Percentiles rank a stretch among this genome's conserved stretches.
phyloP scores from a whole-genome alignment of 2,888 invertebrate genomes.

The Mesodorylaimus sp. region DNA sequence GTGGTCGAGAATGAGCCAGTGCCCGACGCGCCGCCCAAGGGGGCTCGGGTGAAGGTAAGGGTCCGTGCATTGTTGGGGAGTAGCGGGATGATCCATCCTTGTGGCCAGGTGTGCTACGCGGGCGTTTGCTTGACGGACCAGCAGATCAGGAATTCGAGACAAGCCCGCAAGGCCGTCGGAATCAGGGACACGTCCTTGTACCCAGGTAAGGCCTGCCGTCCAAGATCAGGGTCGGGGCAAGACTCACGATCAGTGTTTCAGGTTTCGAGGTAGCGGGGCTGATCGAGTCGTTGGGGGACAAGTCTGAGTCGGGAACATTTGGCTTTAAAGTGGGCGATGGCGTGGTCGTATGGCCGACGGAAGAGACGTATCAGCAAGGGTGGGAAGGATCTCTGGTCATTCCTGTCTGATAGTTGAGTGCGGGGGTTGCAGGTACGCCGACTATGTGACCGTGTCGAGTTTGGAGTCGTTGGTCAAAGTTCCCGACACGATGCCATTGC shows the following conservation, averaged over 20 bases:
- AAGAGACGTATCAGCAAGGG: conserved; percentile 16
- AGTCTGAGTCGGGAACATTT: conserved; percentile 23
- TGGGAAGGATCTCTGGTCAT: not conserved
- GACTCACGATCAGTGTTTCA: conserved; percentile 20
- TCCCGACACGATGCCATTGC: conserved; percentile 57
- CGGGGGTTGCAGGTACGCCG: conserved; percentile 47
- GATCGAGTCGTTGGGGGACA: conserved; percentile 33
- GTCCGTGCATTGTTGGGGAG: too few relatives aligned
- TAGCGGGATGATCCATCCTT: too few relatives aligned
- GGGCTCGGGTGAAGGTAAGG: conserved; percentile 53
- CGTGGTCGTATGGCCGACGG: conserved; percentile 34
- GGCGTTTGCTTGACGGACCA: conserved; percentile 36
- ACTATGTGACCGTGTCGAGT: conserved; percentile 73
- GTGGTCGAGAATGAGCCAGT: conserved; percentile 52
- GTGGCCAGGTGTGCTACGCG: conserved; percentile 33
- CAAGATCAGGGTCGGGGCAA: too few relatives aligned
- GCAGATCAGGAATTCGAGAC: conserved; percentile 32
- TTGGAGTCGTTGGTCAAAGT: conserved; percentile 65
- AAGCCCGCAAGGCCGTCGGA: conserved; percentile 31
- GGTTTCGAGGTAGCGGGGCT: conserved; percentile 37
- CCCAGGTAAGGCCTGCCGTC: conserved; percentile 23
- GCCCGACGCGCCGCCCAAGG: conserved; percentile 60
- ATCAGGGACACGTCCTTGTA: conserved; percentile 30
- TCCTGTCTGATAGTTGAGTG: too few relatives aligned
- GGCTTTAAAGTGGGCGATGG: conserved; percentile 34